Conservation (phyloP, 64 coral and sea anemone genomes). For the Trachythela sp. region DNA sequence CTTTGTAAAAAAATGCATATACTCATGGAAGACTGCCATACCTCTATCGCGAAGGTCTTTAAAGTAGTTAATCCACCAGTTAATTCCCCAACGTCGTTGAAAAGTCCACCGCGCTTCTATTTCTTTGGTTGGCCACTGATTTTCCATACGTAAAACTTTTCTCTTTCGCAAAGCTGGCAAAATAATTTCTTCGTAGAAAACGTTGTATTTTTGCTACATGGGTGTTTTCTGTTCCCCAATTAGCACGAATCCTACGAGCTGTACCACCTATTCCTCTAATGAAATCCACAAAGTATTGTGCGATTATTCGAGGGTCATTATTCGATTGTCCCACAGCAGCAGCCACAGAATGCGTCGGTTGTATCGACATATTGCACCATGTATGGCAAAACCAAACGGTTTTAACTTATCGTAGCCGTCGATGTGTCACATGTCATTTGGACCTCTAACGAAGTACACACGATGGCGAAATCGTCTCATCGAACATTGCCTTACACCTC, state of each 20-base stretch:
- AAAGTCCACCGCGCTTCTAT: conserved; percentile 53
- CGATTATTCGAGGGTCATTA: no score
- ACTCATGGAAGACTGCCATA: background rate
- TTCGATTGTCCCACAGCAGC: no score
- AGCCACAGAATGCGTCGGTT: conserved; percentile 59
- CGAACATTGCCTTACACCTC: conserved; percentile 40
- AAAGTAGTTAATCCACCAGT: conserved; percentile 58
- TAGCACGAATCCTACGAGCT: conserved; percentile 21
- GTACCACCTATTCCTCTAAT: conserved; percentile 15
- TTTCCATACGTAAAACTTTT: conserved; percentile 60
- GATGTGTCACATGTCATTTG: conserved; percentile 46
- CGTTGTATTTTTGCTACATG: conserved; percentile 51
- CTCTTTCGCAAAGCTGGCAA: conserved; percentile 34
- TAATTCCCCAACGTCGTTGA: conserved; percentile 28
- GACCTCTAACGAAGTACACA: conserved; percentile 27
- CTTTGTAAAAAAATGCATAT: no score
- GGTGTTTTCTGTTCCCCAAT: conserved; percentile 55
- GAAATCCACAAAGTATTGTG: conserved; percentile 50
- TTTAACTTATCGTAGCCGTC: conserved; percentile 31
- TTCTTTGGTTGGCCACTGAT: conserved; percentile 48
- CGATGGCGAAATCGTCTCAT: conserved; percentile 32
- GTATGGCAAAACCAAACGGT: conserved; percentile 18
- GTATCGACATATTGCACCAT: conserved; percentile 40
- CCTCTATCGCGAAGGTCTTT: conserved; percentile 40
- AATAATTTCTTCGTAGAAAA: conserved; percentile 41